Conservation (phyloP, 2,888 invertebrate genomes). For the Brachynemurus nebulosus region DNA sequence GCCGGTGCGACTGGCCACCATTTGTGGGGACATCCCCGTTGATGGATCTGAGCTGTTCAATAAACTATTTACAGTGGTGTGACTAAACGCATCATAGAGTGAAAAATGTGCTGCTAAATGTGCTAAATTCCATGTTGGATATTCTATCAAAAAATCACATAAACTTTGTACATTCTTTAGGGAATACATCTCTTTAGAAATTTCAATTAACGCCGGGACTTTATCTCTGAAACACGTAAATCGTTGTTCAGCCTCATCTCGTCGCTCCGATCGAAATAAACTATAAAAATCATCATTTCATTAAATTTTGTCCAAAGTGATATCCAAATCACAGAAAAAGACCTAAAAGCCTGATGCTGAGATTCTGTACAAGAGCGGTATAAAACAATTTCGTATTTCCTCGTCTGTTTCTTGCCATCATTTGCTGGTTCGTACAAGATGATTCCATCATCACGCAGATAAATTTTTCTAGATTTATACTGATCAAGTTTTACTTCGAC, state of each 20-base stretch:
- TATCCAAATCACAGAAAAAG: too few species aligned
- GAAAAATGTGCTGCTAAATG: constrained; percentile 74
- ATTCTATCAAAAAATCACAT: constrained; percentile 57
- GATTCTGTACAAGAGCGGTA: constrained; percentile 63
- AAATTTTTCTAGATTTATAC: constrained; percentile 52
- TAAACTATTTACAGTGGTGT: constrained; percentile 48
- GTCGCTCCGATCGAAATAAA: constrained; percentile 52
- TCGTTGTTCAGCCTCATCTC: constrained; percentile 50
- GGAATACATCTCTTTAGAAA: constrained; percentile 59
- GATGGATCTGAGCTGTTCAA: constrained; percentile 55
- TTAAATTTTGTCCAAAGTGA: too few species aligned
- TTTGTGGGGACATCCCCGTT: constrained; percentile 70
- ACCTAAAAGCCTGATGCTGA: constrained; percentile 62
- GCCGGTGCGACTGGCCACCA: constrained; percentile 65
- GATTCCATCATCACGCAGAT: constrained; percentile 65
- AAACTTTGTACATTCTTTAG: constrained; percentile 60
- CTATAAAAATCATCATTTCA: too few species aligned
- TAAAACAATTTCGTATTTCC: constrained; percentile 58
- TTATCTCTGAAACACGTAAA: constrained; percentile 61
- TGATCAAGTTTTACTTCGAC: constrained; percentile 60
- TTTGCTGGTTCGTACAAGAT: constrained; percentile 54
- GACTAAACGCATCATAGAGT: constrained; percentile 54
- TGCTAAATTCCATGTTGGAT: constrained; percentile 74
- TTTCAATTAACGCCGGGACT: constrained; percentile 55
- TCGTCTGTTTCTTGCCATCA: constrained; percentile 32